These are phyloP conservation scores for Fragum fragum DNA, from an alignment of 2,888 invertebrate genomes.

Conservation along the genomic window DNA sequence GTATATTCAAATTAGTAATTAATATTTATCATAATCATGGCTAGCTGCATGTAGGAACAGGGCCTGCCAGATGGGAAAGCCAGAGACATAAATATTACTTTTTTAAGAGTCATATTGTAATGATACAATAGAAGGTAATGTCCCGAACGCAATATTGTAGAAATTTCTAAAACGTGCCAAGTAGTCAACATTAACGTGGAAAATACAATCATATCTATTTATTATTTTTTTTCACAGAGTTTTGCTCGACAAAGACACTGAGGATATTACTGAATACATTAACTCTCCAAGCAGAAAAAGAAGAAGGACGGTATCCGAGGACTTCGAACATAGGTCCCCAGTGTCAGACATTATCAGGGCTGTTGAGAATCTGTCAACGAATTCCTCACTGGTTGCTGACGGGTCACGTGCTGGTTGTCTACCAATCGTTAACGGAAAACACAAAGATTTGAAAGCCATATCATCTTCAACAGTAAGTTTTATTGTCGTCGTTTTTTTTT, in stretches of 20 bases:
- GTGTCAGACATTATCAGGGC: slow-evolving; percentile 17
- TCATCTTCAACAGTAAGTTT: slow-evolving; percentile 78
- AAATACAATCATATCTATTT: not conserved
- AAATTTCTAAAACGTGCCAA: no score
- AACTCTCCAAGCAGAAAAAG: not conserved
- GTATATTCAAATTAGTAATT: no score
- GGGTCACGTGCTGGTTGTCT: slow-evolving; percentile 70
- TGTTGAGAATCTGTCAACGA: slow-evolving; percentile 50
- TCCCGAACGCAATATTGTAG: no score
- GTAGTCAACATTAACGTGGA: not conserved
- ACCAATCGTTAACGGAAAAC: slow-evolving; percentile 77
- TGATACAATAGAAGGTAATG: no score
- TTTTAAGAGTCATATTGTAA: no score
- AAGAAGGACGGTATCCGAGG: slow-evolving; percentile 8
- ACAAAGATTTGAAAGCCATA: slow-evolving; percentile 82
- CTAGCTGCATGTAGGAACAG: no score
- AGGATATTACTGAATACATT: not conserved
- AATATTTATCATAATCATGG: no score
- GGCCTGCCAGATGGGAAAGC: no score
- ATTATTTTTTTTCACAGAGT: not conserved
- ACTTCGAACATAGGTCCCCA: not conserved
- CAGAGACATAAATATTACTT: no score
- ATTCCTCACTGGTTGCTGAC: slow-evolving; percentile 53
- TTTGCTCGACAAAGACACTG: not conserved
- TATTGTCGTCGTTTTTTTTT: no score